A percentile compares a stretch with the other conserved stretches of the same genome.
Evolutionary conservation across 2,888 invertebrate species (phyloP).

Genomic region (Charanyca ferruginea): DNA sequence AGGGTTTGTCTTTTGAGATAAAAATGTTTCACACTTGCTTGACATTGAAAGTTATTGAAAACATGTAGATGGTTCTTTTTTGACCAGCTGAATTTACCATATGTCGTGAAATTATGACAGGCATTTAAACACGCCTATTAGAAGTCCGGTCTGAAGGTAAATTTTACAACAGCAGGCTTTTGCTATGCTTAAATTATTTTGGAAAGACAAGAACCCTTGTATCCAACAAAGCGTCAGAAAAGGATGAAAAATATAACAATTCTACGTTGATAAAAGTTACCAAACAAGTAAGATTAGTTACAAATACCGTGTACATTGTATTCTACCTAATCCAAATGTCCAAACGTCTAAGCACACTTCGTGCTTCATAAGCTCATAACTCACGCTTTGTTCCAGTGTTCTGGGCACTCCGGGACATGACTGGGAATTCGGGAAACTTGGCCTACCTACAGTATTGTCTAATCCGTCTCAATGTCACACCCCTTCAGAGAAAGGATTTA

Average conservation of each 20-base stretch:
- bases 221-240: neutral
- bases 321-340: conserved; percentile 18
- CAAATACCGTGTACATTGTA: conserved; percentile 8
- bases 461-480: conserved; percentile 51
- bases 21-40: neutral
- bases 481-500: conserved; percentile 47
- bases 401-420: conserved; percentile 26
- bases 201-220: neutral
- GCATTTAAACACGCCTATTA: no score
- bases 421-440: conserved; percentile 40
- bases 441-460: conserved; percentile 39
- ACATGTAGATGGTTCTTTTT: neutral
- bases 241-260: neutral
- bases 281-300: neutral
- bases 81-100: neutral
- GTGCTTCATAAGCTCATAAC: conserved; percentile 25
- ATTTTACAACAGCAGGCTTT: neutral
- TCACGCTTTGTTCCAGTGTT: conserved; percentile 29
- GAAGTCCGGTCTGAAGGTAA: neutral
- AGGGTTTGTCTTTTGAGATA: conserved; percentile 4
- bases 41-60: neutral
- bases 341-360: conserved; percentile 5
- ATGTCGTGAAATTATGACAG: no score
- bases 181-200: neutral
- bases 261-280: neutral